These are phyloP conservation scores for Magallana ariakensis DNA, from an alignment of 1,140 invertebrate species.

Conservation along the genomic window DNA sequence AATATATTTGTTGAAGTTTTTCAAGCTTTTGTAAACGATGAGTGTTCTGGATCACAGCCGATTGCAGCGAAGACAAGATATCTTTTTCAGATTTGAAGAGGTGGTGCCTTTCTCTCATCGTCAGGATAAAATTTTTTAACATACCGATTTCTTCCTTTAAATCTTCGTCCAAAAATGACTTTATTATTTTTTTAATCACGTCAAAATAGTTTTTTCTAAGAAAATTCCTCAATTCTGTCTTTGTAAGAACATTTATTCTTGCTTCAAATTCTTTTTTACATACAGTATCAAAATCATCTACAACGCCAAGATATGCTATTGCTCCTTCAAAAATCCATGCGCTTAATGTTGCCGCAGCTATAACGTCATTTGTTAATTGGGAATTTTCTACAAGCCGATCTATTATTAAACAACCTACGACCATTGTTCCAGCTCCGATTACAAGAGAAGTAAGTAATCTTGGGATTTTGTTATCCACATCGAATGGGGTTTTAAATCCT, in stretches of 20 bases:
- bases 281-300: not conserved
- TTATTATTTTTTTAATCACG: not conserved
- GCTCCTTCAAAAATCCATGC: not conserved
- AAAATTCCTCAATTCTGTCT: not conserved
- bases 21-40: too few relatives aligned
- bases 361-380: not conserved
- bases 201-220: not conserved
- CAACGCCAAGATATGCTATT: not conserved
- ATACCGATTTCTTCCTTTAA: not conserved
- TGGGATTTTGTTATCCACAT: not conserved
- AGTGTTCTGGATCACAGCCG: too few relatives aligned
- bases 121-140: not conserved
- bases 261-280: not conserved
- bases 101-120: not conserved
- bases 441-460: not conserved
- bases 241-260: not conserved
- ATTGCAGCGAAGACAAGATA: too few relatives aligned
- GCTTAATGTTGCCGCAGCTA: not conserved
- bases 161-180: not conserved
- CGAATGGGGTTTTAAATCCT: slow-evolving; percentile 1
- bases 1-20: too few relatives aligned
- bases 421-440: not conserved
- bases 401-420: not conserved
- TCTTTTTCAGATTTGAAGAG: not conserved
- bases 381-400: not conserved